Evolutionary conservation across 2,113 vertebrate species (phyloP), one percentile per base, ranked within the genome.

Genomic region (Cebidichthys violaceus): DNA sequence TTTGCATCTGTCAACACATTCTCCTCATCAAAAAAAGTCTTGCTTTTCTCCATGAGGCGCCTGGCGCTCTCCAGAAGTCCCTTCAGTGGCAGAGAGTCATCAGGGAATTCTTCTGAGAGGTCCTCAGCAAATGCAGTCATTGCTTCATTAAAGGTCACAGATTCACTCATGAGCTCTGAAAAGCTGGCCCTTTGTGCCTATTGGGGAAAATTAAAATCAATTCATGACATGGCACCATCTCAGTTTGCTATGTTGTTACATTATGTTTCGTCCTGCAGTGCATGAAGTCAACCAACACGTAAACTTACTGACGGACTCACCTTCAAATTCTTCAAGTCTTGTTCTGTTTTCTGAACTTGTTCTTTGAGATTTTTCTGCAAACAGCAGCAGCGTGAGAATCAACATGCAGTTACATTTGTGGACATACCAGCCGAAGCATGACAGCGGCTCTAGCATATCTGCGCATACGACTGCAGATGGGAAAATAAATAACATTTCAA

Each of bases 331-430:
- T 55, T 9, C 3, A 43, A 0, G 0, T 33, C 0, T 45, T 45
- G 13, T 47, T 47, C 5, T 5, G 0, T 0, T 27, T 27, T 20
- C 54, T 47, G 17, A 70, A 7, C 0, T 0, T 0, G 0, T 50
- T 13, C 13, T 6, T 60, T 59, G 3, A 68, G 0, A 2, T 47
- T 1, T 13, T 65, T 29, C 77, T 80, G 6, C 1, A 59, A 66
- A 62, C 14, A 22, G n/a, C n/a, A n/a, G n/a, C 67, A 79, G 11
- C 4, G 1, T 13, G 4, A 54, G 8, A 61, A 62, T 54, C 64
- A 59, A 78, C 54, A 69, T 47, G 5, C 17, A n/a, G 67, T 79
- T n/a, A 62, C 66, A 37, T 66, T 27, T 68, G 11, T 0, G 13
- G 22, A 27, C 39, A 64, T 17, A 3, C n/a, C 22, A 31, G 24